These are phyloP conservation scores for Orthosia cruda DNA, from an alignment of 2,888 invertebrate species.

Conservation along the genomic window DNA sequence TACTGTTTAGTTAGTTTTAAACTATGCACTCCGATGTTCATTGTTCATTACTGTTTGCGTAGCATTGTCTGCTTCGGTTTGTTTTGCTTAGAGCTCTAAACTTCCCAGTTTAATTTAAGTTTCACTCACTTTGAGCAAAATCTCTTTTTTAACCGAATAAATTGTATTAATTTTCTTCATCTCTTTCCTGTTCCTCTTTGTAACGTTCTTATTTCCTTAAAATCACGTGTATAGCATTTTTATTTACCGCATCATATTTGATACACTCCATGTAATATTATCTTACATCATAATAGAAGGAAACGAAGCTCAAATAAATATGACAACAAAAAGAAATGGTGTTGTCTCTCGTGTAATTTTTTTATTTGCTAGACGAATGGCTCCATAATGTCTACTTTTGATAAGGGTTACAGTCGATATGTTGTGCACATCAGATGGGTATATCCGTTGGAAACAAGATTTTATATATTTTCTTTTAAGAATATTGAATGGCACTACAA, in stretches of 20 bases:
- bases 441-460: conserved; percentile 71
- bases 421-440: conserved; percentile 69
- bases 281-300: conserved; percentile 43
- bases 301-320: conserved; percentile 57
- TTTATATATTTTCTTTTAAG: conserved; percentile 68
- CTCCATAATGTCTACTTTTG: conserved; percentile 82
- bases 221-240: conserved; percentile 17
- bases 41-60: conserved; percentile 66
- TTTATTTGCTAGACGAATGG: conserved; percentile 78
- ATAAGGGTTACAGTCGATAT: conserved; percentile 83
- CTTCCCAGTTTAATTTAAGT: conserved; percentile 3
- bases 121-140: neutral
- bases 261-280: conserved; percentile 49
- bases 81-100: conserved; percentile 14
- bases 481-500: conserved; percentile 27
- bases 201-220: conserved; percentile 34
- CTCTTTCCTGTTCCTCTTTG: conserved; percentile 21
- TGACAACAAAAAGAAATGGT: conserved; percentile 61
- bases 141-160: neutral
- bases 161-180: conserved; percentile 15
- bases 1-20: conserved; percentile 75
- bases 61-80: conserved; percentile 31
- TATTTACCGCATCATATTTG: conserved; percentile 45
- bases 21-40: conserved; percentile 61
- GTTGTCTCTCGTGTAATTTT: conserved; percentile 65